These are phyloP conservation scores for Perizoma affinitatum DNA, from an alignment of 2,888 invertebrate genomes.

Conservation along the genomic window DNA sequence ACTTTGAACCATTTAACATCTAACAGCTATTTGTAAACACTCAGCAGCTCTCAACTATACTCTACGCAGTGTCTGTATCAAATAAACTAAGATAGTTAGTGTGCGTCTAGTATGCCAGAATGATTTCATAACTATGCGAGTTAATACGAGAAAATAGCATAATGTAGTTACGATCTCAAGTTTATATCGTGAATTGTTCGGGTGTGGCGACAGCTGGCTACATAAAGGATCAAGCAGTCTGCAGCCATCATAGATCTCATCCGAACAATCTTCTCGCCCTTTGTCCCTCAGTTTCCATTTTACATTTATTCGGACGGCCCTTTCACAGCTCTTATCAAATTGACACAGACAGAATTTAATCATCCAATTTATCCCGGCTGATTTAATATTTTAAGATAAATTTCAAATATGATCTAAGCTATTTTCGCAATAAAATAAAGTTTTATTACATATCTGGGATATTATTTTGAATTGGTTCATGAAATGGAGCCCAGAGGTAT, in stretches of 20 bases:
- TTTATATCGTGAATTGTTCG: constrained; percentile 25
- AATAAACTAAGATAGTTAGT: background rate
- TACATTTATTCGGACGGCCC: constrained; percentile 62
- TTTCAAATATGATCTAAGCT: constrained; percentile 43
- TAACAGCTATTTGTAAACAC: too few species aligned
- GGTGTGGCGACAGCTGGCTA: constrained; percentile 43
- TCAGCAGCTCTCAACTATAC: constrained; percentile 6
- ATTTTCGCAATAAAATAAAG: constrained; percentile 35
- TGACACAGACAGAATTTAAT: constrained; percentile 73
- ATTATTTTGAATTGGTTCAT: constrained; percentile 11
- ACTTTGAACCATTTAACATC: too few species aligned
- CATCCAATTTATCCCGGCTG: constrained; percentile 66
- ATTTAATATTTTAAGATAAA: constrained; percentile 54
- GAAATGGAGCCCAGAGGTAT: background rate
- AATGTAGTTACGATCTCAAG: constrained; percentile 18
- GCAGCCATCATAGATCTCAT: constrained; percentile 62
- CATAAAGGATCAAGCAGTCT: constrained; percentile 48
- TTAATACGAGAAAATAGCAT: constrained; percentile 19
- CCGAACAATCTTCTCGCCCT: constrained; percentile 63
- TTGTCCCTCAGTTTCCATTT: constrained; percentile 69
- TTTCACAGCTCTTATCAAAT: constrained; percentile 75
- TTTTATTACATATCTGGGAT: constrained; percentile 15
- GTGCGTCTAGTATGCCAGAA: constrained; percentile 4
- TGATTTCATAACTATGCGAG: constrained; percentile 14
- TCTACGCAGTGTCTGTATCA: background rate